Conservation (phyloP, 2,797 vertebrate species). For the Hybognathus amarus region DNA sequence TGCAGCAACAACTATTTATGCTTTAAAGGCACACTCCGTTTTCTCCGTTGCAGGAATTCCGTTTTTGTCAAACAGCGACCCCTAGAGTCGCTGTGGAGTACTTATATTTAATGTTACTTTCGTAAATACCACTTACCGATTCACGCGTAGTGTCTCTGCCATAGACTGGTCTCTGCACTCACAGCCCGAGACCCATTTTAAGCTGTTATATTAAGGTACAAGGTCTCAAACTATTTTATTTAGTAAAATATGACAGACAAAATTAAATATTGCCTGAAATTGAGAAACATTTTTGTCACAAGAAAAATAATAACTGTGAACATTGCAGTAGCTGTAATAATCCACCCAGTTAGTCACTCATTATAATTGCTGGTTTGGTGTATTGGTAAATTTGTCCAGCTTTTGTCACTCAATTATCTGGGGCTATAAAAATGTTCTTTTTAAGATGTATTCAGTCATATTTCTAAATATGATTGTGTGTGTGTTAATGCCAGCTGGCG, state of each 20-base stretch:
- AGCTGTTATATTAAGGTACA: too few species aligned
- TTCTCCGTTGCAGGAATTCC: too few species aligned
- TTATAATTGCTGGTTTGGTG: neutral
- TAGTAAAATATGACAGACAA: neutral
- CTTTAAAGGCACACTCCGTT: too few species aligned
- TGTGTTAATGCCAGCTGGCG: conserved; percentile 72
- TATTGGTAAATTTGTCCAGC: neutral
- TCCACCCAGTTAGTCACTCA: neutral
- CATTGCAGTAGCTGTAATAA: neutral
- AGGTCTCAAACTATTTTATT: neutral
- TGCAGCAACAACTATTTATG: too few species aligned
- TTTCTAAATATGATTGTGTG: conserved; percentile 72
- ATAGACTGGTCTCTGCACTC: too few species aligned
- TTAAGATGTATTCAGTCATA: conserved; percentile 32
- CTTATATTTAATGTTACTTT: too few species aligned
- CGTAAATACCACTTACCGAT: too few species aligned
- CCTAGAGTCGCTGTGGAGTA: too few species aligned
- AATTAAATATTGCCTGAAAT: neutral
- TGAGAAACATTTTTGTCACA: neutral
- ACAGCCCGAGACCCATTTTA: too few species aligned
- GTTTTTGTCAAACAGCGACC: too few species aligned
- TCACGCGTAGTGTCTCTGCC: too few species aligned
- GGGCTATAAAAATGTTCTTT: neutral
- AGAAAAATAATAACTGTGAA: neutral
- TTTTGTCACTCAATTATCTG: conserved; percentile 7